Evolutionary conservation across 2,888 invertebrate species (phyloP), one percentile per base, ranked within the genome.

Genomic region (Gari tellinella): DNA sequence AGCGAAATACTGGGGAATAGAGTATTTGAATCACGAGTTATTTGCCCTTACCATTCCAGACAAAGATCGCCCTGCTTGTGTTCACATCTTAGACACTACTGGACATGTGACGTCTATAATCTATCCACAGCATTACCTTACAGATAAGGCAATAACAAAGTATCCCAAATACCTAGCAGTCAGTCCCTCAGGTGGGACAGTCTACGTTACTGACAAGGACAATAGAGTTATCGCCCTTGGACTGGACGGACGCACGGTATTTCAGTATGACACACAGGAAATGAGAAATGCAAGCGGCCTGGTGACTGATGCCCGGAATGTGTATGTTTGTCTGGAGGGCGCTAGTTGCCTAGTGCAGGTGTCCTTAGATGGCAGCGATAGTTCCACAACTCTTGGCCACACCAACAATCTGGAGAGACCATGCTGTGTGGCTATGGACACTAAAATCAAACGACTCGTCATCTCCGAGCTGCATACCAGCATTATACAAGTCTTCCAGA

Each of bases 171-270:
- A 60, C 25, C 53, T 67, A 15, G 48, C 60, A 0, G 52, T 60
- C 1, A 67, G 67, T 48, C 67, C 67, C 5, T 37, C 53, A 14
- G 67, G 67, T 21, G 67, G 67, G 23, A 67, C 67, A 7, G 37
- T 67, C 37, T 67, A 67, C 31, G 38, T 67, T 17, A 43, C 60
- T 5, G 67, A 67, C 40, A 40, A 43, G 10, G 31, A 38, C 46
- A 19, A 45, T 15, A 37, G 60, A 15, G 46, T 67, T 19, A 37
- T 49, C 38, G 67, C 67, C 25, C 41, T 67, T 45, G 67, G 67
- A 25, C 31, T 52, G 14, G 67, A 67, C 45, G 67, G 67, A 5
- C 43, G 67, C 31, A 23, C 15, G n/a, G 60, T 67, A n/a, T 60
- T 67, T 45, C 31, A 45, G 10, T 23, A 43, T 21, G 23, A 55